Percentiles rank a stretch among this genome's conserved stretches.
Conservation (phyloP, 2,888 invertebrate genomes). For the Byasa hedistus region DNA sequence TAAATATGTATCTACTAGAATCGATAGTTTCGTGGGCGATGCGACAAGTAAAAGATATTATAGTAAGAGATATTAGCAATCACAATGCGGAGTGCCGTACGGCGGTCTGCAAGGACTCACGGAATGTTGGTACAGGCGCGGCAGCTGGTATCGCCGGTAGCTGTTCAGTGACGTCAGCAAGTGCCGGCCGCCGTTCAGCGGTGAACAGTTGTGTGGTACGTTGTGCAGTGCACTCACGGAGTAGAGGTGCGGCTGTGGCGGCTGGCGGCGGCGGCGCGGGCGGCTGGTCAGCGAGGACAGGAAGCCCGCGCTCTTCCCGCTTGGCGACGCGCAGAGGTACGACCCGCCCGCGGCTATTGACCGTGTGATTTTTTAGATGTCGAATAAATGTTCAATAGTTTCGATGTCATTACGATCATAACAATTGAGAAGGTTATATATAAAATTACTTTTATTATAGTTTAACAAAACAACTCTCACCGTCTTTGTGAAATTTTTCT, state of each 20-base stretch:
- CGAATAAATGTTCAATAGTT: too few species aligned
- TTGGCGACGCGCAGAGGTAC: constrained; percentile 53
- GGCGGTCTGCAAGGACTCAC: constrained; percentile 8
- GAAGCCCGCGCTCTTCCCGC: constrained; percentile 43
- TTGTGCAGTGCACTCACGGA: constrained; percentile 34
- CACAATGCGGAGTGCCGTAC: not conserved
- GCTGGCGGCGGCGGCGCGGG: constrained; percentile 73
- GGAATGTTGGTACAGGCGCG: constrained; percentile 62
- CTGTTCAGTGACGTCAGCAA: constrained; percentile 43
- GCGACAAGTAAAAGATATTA: not conserved
- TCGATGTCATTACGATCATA: too few species aligned
- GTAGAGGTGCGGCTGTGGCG: constrained; percentile 67
- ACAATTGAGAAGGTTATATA: too few species aligned
- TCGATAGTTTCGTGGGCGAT: too few species aligned
- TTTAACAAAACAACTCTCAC: constrained; percentile 41
- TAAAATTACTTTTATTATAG: too few species aligned
- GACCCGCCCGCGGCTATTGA: constrained; percentile 42
- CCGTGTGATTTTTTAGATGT: too few species aligned
- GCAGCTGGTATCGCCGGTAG: constrained; percentile 82
- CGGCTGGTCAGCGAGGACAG: constrained; percentile 56
- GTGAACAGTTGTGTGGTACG: not conserved
- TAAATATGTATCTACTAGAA: too few species aligned
- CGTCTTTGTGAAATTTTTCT: constrained; percentile 84
- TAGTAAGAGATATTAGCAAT: too few species aligned
- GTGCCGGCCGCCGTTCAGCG: constrained; percentile 25